These are phyloP conservation scores for Tachypleus tridentatus DNA, from an alignment of 1,140 invertebrate species.

Conservation along the genomic window DNA sequence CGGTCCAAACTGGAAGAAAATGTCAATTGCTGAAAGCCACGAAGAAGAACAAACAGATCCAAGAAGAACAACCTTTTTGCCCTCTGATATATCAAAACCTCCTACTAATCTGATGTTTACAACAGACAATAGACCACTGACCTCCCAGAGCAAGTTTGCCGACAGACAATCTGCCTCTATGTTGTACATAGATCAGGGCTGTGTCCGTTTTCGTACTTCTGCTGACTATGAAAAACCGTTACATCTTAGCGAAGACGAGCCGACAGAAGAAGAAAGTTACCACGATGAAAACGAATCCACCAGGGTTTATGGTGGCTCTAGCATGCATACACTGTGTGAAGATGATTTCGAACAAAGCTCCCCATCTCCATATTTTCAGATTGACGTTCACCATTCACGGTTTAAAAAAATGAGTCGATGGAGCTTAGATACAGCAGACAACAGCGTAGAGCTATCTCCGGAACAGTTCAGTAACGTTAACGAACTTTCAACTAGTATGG, in stretches of 20 bases:
- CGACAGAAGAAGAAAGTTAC: constrained; percentile 11
- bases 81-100: no score
- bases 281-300: constrained; percentile 20
- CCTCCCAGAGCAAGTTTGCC: no score
- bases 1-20: no score
- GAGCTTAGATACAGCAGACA: constrained; percentile 17
- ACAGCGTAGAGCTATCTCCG: constrained; percentile 19
- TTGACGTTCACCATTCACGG: no score
- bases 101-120: no score
- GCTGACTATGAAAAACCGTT: constrained; percentile 28
- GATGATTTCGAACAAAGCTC: constrained; percentile 18
- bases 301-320: constrained; percentile 18
- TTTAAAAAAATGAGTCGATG: constrained; percentile 19
- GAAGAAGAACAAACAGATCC: no score
- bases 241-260: constrained; percentile 21
- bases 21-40: no score
- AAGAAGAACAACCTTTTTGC: no score
- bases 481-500: constrained; percentile 11
- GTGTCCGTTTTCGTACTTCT: constrained; percentile 55
- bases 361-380: constrained; percentile 19
- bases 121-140: no score
- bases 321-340: constrained; percentile 18
- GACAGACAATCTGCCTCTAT: constrained; percentile 43
- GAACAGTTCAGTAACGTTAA: constrained; percentile 19
- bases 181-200: constrained; percentile 71